phyloP scores from a whole-genome alignment of 2,797 vertebrate species.

The Peromyscus nudipes region DNA sequence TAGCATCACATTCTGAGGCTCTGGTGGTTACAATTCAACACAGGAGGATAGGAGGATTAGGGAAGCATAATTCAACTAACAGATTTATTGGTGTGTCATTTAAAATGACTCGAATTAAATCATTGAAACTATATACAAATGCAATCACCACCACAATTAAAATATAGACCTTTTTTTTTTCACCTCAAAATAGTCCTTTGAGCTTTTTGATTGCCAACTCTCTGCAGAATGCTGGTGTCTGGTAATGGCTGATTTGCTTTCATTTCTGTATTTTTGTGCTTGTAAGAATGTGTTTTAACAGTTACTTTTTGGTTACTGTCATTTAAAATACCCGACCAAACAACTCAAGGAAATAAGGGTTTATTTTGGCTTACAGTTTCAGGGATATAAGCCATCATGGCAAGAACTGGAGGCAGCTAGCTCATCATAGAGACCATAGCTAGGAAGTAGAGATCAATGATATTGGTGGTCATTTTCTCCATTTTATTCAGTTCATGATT shows the following conservation, averaged over 20 bases:
- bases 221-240: background rate
- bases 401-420: background rate
- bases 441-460: background rate
- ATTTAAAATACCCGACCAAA: background rate
- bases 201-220: rapidly evolving
- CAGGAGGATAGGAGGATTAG: background rate
- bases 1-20: background rate
- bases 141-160: background rate
- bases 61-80: background rate
- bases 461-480: background rate
- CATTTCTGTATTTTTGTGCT: background rate
- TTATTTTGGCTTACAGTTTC: background rate
- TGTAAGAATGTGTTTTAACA: background rate
- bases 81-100: background rate
- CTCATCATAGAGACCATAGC: background rate
- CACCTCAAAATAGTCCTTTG: background rate
- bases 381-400: background rate
- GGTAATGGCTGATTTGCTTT: background rate
- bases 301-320: background rate
- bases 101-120: background rate
- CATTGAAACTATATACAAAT: background rate
- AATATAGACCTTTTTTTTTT: background rate
- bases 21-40: background rate
- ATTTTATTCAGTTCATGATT: background rate
- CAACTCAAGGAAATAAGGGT: background rate